Evolutionary conservation across 2,113 vertebrate genomes (phyloP), one percentile per base, ranked within the genome.

Genomic region (Mormyrus iriodes): DNA sequence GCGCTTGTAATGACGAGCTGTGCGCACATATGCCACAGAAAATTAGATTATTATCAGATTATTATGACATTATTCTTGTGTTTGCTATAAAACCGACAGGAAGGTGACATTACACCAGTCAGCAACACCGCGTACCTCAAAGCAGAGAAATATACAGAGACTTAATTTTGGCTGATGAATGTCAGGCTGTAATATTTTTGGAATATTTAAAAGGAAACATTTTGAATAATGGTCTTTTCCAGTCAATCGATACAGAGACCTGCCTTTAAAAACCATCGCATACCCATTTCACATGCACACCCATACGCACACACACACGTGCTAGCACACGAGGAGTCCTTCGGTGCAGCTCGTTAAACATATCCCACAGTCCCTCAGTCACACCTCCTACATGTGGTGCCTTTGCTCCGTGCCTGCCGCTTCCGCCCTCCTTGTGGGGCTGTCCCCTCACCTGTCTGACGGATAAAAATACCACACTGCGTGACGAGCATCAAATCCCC

Each of bases 361-460:
- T 46, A 10, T 53, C 85, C 46, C 49, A 8, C 49, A 31, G 10
- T 52, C 12, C 17, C 85, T 53, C 85, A 86, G 85, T 86, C 27
- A 53, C 51, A 53, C 27, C 85, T 86, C 85, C 85, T 53, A 86
- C 85, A 86, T 27, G 8, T n/a, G 24, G 85, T 10, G 39, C 83
- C 58, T 65, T 65, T 27, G n/a, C 39, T n/a, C 24, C 2, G 83
- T 21, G 10, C 48, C 84, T 24, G 13, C 84, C 15, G 27, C 84
- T 86, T 86, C 46, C 84, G 46, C 49, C 84, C 79, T 8, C 42
- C 79, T 83, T 42, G 12, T 49, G 4, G 84, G 84, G 84, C 84
- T 52, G 48, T 86, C 84, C 84, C 53, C 49, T 86, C 84, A 86
- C 84, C 84, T 86, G 84, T 48, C 84, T 86, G 84, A 86, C n/a